phyloP scores from a whole-genome alignment of 2,113 vertebrate species.

The Alaudala cheleensis region DNA sequence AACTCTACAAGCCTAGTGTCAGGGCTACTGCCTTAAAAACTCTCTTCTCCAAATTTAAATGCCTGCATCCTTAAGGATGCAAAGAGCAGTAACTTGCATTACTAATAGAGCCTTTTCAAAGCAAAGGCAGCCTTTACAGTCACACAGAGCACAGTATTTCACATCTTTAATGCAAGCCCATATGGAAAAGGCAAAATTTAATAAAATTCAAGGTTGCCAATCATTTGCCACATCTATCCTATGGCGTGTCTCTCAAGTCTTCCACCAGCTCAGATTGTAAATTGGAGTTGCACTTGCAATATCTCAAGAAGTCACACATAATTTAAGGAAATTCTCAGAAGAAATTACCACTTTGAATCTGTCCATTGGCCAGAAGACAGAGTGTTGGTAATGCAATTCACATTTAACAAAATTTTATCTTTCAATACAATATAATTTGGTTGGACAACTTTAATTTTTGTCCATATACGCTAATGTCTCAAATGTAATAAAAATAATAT shows the following conservation, averaged over 20 bases:
- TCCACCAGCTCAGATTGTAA: neutral
- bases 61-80: neutral
- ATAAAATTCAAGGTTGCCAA: accelerated
- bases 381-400: neutral
- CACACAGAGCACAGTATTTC: neutral
- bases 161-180: neutral
- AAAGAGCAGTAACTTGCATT: neutral
- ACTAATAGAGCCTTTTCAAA: neutral
- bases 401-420: neutral
- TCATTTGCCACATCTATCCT: neutral
- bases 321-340: neutral
- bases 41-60: neutral
- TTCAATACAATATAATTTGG: neutral
- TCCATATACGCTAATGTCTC: neutral
- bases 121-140: neutral
- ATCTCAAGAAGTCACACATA: neutral
- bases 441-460: neutral
- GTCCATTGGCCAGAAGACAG: neutral
- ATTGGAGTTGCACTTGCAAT: neutral
- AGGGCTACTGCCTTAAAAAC: neutral
- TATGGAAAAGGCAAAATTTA: neutral
- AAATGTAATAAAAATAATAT: neutral
- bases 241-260: neutral
- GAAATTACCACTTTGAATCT: neutral
- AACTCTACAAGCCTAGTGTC: neutral